Percentiles rank a stretch among this genome's conserved stretches.
These are phyloP conservation scores for Drosophila mimica DNA, from an alignment of 2,888 invertebrate genomes.

Conservation along the genomic window DNA sequence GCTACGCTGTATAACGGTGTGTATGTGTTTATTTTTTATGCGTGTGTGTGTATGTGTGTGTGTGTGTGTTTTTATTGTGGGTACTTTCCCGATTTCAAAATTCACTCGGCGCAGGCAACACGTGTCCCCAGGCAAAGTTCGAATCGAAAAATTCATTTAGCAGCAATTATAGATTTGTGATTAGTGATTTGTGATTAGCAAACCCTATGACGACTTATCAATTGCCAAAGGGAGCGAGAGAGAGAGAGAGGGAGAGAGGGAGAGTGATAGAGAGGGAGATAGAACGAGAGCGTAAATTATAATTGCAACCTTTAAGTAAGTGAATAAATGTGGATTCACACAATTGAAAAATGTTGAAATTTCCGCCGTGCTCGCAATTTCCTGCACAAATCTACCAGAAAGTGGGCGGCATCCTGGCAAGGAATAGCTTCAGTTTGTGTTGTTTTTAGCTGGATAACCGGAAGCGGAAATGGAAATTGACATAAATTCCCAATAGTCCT, in stretches of 20 bases:
- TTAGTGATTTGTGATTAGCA: slow-evolving; percentile 17
- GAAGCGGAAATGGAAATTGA: slow-evolving; percentile 56
- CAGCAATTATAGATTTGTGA: slow-evolving; percentile 2
- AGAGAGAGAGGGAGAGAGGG: not conserved
- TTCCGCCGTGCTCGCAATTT: slow-evolving; percentile 43
- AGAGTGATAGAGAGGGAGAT: not conserved
- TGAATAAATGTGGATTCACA: slow-evolving; percentile 15
- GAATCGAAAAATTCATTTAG: slow-evolving; percentile 15
- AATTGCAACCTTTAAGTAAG: slow-evolving; percentile 8
- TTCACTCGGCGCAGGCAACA: not conserved
- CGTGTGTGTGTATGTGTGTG: not conserved
- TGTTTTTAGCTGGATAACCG: slow-evolving; percentile 26
- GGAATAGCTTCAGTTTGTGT: not conserved
- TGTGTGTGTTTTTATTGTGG: not conserved
- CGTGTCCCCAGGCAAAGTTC: slow-evolving; percentile 5
- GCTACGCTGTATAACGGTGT: not conserved
- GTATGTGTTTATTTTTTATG: not conserved
- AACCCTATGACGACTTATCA: slow-evolving; percentile 31
- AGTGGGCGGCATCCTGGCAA: slow-evolving; percentile 36
- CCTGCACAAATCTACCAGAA: slow-evolving; percentile 41
- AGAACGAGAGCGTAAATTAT: slow-evolving; percentile 7
- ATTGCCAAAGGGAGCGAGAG: slow-evolving; percentile 3
- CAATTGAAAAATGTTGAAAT: slow-evolving; percentile 42
- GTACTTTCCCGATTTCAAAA: slow-evolving; percentile 39
- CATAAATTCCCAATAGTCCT: slow-evolving; percentile 43